Percentiles rank a stretch among this genome's conserved stretches.
phyloP scores from a whole-genome alignment of 2,888 invertebrate genomes.

The Chaitophorus viminalis region DNA sequence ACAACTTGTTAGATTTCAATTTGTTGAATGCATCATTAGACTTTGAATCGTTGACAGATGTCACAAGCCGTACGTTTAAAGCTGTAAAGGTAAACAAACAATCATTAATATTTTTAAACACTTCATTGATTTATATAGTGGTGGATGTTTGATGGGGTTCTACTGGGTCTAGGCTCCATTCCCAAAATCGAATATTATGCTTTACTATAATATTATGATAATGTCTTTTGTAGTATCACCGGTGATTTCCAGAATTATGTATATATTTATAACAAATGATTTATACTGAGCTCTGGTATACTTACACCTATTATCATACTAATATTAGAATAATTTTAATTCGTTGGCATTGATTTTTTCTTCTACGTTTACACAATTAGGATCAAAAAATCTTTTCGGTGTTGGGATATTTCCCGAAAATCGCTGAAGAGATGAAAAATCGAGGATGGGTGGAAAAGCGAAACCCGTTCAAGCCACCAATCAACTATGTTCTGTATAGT shows the following conservation, averaged over 20 bases:
- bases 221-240: not conserved
- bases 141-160: no score
- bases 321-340: no score
- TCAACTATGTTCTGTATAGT: constrained; percentile 25
- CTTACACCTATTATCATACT: not conserved
- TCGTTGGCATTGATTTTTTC: not conserved
- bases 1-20: not conserved
- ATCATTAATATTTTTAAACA: no score
- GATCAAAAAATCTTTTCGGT: constrained; percentile 66
- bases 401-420: constrained; percentile 67
- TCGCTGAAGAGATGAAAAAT: constrained; percentile 74
- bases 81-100: not conserved
- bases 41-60: constrained; percentile 1
- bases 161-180: no score
- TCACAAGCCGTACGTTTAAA: not conserved
- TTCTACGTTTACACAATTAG: constrained; percentile 63
- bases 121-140: no score
- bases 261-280: no score
- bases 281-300: not conserved
- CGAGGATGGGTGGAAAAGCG: constrained; percentile 82
- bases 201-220: not conserved
- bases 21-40: not conserved
- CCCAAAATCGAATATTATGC: not conserved
- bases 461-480: constrained; percentile 57
- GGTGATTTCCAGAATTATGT: not conserved